Percentiles rank a stretch among this genome's conserved stretches.
phyloP scores from a whole-genome alignment of 1,140 invertebrate genomes.

The Trichoplusia ni region DNA sequence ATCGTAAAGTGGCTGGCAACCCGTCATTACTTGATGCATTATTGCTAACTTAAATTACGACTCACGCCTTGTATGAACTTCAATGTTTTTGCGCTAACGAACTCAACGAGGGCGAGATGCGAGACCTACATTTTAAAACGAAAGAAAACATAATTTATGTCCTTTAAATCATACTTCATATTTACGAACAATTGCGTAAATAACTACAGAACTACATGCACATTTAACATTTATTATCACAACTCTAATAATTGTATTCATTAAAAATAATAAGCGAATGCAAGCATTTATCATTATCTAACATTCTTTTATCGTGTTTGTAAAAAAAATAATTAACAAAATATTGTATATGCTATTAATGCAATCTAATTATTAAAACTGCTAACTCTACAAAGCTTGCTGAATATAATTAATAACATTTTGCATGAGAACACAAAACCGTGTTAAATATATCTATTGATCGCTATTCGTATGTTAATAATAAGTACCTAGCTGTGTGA shows the following conservation, averaged over 20 bases:
- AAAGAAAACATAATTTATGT: too few relatives aligned
- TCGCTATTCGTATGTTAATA: slow-evolving; percentile 11
- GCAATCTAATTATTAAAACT: too few relatives aligned
- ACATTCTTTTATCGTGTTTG: too few relatives aligned
- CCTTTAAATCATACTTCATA: too few relatives aligned
- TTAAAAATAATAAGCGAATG: background rate
- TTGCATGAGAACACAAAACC: background rate
- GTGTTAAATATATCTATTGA: background rate
- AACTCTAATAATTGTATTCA: too few relatives aligned
- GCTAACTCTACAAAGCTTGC: too few relatives aligned
- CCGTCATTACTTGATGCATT: slow-evolving; percentile 26
- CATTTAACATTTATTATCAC: background rate
- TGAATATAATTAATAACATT: background rate
- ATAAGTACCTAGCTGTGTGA: slow-evolving; percentile 7
- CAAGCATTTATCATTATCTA: background rate
- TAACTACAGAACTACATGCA: background rate
- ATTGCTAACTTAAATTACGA: slow-evolving; percentile 21
- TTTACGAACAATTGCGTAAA: too few relatives aligned
- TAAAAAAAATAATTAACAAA: too few relatives aligned
- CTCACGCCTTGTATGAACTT: slow-evolving; percentile 9
- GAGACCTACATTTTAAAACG: background rate
- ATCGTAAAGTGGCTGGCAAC: slow-evolving; percentile 28
- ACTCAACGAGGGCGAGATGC: background rate
- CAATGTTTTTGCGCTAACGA: slow-evolving; percentile 16
- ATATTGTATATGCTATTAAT: too few relatives aligned